phyloP scores from a whole-genome alignment of 2,888 invertebrate genomes.

The Opisthograptis luteolata region DNA sequence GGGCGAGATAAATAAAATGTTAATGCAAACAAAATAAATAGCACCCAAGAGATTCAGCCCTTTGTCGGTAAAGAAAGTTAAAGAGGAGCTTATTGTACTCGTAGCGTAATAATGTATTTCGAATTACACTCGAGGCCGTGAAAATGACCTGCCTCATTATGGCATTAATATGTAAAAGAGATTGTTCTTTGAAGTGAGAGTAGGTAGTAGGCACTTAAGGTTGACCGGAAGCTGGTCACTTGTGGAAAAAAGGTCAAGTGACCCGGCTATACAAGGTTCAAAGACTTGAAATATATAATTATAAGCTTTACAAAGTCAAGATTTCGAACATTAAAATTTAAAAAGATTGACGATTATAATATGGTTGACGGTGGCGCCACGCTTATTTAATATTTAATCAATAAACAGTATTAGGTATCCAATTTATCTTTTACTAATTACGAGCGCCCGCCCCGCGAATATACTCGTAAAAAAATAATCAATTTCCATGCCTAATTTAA shows the following conservation, averaged over 20 bases:
- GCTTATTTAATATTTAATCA: too few relatives aligned
- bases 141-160: not conserved
- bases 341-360: too few relatives aligned
- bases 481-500: too few relatives aligned
- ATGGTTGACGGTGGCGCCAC: too few relatives aligned
- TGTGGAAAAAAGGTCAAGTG: not conserved
- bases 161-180: not conserved
- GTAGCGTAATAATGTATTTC: constrained; percentile 17
- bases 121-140: constrained; percentile 7
- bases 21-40: constrained; percentile 25
- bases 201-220: not conserved
- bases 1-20: constrained; percentile 23
- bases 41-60: constrained; percentile 17
- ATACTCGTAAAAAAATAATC: too few relatives aligned
- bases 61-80: constrained; percentile 24
- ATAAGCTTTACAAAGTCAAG: too few relatives aligned
- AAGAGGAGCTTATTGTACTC: constrained; percentile 23
- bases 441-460: too few relatives aligned
- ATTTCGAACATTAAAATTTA: too few relatives aligned
- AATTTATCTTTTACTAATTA: too few relatives aligned
- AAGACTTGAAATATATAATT: too few relatives aligned
- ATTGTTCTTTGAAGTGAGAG: not conserved
- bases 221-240: not conserved
- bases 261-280: too few relatives aligned
- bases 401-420: too few relatives aligned